phyloP scores from a whole-genome alignment of 2,797 vertebrate genomes.

The Fistularia commersonii region DNA sequence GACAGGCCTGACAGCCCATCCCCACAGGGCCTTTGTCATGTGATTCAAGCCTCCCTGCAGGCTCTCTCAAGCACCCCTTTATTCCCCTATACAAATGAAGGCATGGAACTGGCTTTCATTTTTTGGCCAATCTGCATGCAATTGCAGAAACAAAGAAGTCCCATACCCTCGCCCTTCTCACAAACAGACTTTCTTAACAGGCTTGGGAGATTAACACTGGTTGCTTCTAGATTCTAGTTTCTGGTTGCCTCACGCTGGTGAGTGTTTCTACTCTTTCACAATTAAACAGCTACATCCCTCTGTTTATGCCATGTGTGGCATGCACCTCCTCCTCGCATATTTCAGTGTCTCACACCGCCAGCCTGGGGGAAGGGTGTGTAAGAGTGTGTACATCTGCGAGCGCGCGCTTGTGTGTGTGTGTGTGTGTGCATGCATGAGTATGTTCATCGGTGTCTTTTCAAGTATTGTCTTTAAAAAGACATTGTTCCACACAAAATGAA shows the following conservation, averaged over 20 bases:
- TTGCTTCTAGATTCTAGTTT: slow-evolving; percentile 76
- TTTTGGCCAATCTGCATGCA: slow-evolving; percentile 76
- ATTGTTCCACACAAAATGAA: slow-evolving; percentile 10
- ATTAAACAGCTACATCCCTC: slow-evolving; percentile 73
- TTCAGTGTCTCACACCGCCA: slow-evolving; percentile 48
- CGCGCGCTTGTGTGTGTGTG: slow-evolving; percentile 13
- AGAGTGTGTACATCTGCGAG: slow-evolving; percentile 2
- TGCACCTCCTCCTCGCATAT: slow-evolving; percentile 53
- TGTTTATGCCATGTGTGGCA: slow-evolving; percentile 62
- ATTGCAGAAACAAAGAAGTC: slow-evolving; percentile 76
- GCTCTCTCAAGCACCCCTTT: slow-evolving; percentile 80
- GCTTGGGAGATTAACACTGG: slow-evolving; percentile 81
- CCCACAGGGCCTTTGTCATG: slow-evolving; percentile 86
- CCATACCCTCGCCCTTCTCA: slow-evolving; percentile 63
- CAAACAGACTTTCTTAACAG: slow-evolving; percentile 75
- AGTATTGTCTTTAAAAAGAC: slow-evolving; percentile 23
- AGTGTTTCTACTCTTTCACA: slow-evolving; percentile 68
- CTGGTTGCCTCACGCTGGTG: slow-evolving; percentile 66
- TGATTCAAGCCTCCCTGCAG: slow-evolving; percentile 79
- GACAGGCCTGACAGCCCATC: slow-evolving; percentile 97
- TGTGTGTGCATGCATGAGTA: slow-evolving; percentile 4
- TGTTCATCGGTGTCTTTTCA: slow-evolving; percentile 4
- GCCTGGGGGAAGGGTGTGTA: slow-evolving; percentile 46
- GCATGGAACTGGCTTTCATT: slow-evolving; percentile 73
- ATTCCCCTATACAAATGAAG: slow-evolving; percentile 79